These are phyloP conservation scores for Porites lobata DNA, from an alignment of 92 coral and sea anemone genomes.

Conservation along the genomic window DNA sequence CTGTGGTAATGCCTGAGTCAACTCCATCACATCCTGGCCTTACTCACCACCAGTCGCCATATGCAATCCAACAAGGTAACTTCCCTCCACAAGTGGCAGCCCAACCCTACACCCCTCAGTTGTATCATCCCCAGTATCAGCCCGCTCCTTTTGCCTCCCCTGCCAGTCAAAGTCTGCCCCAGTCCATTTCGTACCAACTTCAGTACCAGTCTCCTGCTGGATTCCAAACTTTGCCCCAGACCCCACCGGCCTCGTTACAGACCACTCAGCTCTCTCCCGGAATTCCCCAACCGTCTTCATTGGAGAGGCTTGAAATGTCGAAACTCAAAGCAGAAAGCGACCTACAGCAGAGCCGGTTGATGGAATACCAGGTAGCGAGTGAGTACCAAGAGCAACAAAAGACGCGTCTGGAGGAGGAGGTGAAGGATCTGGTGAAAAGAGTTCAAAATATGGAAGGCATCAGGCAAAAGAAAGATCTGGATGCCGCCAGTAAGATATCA, in stretches of 20 bases:
- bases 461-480: slow-evolving; percentile 74
- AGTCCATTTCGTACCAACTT: slow-evolving; percentile 41
- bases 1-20: slow-evolving; percentile 31
- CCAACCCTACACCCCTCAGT: slow-evolving; percentile 31
- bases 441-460: slow-evolving; percentile 77
- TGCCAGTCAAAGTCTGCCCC: slow-evolving; percentile 16
- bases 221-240: slow-evolving; percentile 20
- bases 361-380: slow-evolving; percentile 67
- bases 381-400: slow-evolving; percentile 71
- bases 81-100: slow-evolving; percentile 22
- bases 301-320: slow-evolving; percentile 65
- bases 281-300: slow-evolving; percentile 31
- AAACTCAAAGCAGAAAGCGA: slow-evolving; percentile 63
- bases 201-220: slow-evolving; percentile 54
- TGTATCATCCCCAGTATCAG: slow-evolving; percentile 21
- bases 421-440: slow-evolving; percentile 79
- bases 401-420: slow-evolving; percentile 77
- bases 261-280: slow-evolving; percentile 17
- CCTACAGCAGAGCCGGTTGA: slow-evolving; percentile 53
- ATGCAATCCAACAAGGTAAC: slow-evolving; percentile 25
- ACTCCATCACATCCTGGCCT: slow-evolving; percentile 15
- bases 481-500: slow-evolving; percentile 71
- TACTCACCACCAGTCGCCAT: not conserved
- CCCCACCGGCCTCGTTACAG: slow-evolving; percentile 31
- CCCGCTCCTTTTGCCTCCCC: slow-evolving; percentile 25